phyloP scores from a whole-genome alignment of 2,113 vertebrate genomes.

The Recurvirostra avosetta region DNA sequence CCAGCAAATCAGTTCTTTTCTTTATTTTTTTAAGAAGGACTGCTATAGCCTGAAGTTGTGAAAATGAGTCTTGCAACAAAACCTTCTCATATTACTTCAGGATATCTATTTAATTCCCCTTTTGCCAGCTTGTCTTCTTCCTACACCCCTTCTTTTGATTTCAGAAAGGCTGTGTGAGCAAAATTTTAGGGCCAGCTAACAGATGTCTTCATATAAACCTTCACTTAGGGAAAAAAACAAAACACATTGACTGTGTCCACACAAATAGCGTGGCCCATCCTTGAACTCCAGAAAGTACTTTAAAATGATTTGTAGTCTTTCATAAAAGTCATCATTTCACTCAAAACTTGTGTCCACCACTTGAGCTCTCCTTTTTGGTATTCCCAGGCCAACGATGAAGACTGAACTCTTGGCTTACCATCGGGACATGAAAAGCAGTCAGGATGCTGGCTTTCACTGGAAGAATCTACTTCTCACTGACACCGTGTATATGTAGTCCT shows the following conservation, averaged over 20 bases:
- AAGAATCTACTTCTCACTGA: background rate
- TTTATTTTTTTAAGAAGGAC: background rate
- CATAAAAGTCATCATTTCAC: background rate
- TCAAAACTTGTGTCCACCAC: background rate
- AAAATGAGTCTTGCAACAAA: background rate
- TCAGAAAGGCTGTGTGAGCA: background rate
- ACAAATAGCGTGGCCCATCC: background rate
- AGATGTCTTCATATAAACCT: conserved; percentile 11
- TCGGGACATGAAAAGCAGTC: background rate
- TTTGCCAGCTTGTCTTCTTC: background rate
- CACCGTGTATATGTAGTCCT: background rate
- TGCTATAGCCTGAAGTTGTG: background rate
- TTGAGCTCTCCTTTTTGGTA: background rate
- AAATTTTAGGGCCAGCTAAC: background rate
- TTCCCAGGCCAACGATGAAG: background rate
- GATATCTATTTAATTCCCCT: background rate
- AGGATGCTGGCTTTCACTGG: background rate
- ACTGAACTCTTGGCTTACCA: background rate
- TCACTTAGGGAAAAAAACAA: background rate
- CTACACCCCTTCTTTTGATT: background rate
- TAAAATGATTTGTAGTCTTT: background rate
- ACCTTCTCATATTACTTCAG: background rate
- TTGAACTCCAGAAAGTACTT: background rate
- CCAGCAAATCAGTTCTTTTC: background rate
- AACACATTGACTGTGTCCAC: background rate